Conservation (phyloP, 2,113 vertebrate genomes). For the Lichenostomus cassidix region DNA sequence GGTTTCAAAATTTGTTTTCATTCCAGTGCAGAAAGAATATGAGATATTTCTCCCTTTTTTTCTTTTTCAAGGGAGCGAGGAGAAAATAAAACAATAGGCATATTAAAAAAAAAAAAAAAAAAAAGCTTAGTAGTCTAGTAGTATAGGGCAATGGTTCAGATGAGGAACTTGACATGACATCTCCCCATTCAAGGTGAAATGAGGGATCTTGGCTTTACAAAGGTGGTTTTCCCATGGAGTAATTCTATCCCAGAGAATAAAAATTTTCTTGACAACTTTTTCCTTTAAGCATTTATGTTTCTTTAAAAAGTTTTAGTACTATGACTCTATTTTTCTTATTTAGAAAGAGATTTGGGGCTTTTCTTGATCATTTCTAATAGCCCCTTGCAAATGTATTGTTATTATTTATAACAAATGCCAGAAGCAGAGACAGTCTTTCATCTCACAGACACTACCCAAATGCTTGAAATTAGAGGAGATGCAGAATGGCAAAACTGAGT, state of each 20-base stretch:
- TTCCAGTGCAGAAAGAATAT: constrained; percentile 50
- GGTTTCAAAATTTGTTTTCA: constrained; percentile 62
- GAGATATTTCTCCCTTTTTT: not conserved
- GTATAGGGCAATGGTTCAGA: not conserved
- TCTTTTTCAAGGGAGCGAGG: not conserved
- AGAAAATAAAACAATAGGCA: not conserved
- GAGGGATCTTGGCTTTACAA: not conserved
- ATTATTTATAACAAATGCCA: not conserved
- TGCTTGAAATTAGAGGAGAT: not conserved
- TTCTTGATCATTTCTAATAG: not conserved
- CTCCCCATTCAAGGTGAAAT: not conserved
- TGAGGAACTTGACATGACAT: not conserved
- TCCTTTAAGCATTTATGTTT: not conserved
- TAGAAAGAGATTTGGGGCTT: not conserved
- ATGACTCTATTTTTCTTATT: not conserved
- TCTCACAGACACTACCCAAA: not conserved
- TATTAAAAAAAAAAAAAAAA: not conserved
- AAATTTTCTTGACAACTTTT: not conserved
- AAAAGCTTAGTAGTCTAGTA: not conserved
- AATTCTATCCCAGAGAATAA: not conserved
- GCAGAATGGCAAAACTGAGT: not conserved
- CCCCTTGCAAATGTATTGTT: not conserved
- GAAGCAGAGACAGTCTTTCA: not conserved
- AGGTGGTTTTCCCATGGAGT: not conserved
- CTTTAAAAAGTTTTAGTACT: not conserved